These are phyloP conservation scores for Lepidocyrtinus sp. DNA, from an alignment of 2,888 invertebrate species.

Conservation along the genomic window DNA sequence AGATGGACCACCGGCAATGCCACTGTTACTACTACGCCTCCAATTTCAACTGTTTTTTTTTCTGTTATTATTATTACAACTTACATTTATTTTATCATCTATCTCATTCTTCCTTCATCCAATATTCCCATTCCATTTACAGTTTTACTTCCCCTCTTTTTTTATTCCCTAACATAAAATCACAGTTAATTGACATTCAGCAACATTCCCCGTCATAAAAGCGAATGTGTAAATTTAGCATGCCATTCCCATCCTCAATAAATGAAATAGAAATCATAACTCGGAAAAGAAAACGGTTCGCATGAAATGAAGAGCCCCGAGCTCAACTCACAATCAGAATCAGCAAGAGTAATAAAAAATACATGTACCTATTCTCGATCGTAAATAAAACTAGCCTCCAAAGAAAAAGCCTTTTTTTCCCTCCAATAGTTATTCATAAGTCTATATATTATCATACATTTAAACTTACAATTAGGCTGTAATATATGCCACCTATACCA, in stretches of 20 bases:
- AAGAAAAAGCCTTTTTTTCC: constrained; percentile 16
- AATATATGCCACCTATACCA: too few species aligned
- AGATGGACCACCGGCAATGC: neutral
- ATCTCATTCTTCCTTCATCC: constrained; percentile 17
- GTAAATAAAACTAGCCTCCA: neutral
- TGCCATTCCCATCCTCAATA: constrained; percentile 46
- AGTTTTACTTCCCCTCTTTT: constrained; percentile 18
- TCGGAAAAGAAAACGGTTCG: constrained; percentile 1
- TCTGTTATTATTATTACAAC: constrained; percentile 31
- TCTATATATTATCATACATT: too few species aligned
- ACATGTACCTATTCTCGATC: too few species aligned
- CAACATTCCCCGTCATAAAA: constrained; percentile 49
- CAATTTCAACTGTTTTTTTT: neutral
- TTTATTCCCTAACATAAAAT: constrained; percentile 54
- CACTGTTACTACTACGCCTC: neutral
- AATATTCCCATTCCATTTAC: neutral
- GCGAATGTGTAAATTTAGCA: constrained; percentile 53
- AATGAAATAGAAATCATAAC: constrained; percentile 44
- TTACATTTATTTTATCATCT: constrained; percentile 49
- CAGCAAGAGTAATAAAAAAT: constrained; percentile 40
- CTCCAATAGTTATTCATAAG: too few species aligned
- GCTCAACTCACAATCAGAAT: too few species aligned
- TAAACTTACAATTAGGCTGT: too few species aligned
- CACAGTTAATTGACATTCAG: constrained; percentile 55
- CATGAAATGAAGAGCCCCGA: constrained; percentile 53